These are phyloP conservation scores for Drosophila littoralis DNA, from an alignment of 1,140 invertebrate genomes.

Conservation along the genomic window DNA sequence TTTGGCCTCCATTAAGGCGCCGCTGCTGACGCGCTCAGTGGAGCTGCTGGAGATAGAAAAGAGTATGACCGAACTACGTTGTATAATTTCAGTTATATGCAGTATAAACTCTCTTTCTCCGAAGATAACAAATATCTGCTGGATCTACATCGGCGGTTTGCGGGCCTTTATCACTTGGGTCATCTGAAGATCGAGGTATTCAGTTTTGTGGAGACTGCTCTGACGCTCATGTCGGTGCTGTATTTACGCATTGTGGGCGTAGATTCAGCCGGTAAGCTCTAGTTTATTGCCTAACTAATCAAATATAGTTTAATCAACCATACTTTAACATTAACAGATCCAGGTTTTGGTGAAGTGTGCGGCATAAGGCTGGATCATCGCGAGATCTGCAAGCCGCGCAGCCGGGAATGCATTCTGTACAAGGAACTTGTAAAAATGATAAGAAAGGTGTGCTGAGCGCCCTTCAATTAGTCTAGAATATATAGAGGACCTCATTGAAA, in stretches of 20 bases:
- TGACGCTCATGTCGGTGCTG: slow-evolving; percentile 88
- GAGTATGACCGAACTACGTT: slow-evolving; percentile 84
- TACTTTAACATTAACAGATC: slow-evolving; percentile 85
- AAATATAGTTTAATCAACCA: neutral
- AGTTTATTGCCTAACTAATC: too few species aligned
- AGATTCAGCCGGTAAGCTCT: slow-evolving; percentile 87
- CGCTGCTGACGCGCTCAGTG: slow-evolving; percentile 87
- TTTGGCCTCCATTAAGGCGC: slow-evolving; percentile 88
- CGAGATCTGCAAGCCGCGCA: slow-evolving; percentile 90
- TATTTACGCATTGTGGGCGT: slow-evolving; percentile 89
- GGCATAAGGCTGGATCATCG: slow-evolving; percentile 89
- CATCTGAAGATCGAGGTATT: slow-evolving; percentile 86
- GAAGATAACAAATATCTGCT: slow-evolving; percentile 87
- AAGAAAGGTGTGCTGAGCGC: slow-evolving; percentile 79
- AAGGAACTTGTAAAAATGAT: slow-evolving; percentile 87
- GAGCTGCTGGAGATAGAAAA: slow-evolving; percentile 87
- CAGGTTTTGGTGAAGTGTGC: slow-evolving; percentile 87
- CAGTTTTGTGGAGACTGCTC: slow-evolving; percentile 88
- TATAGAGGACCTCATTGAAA: slow-evolving; percentile 49
- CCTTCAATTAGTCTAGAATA: slow-evolving; percentile 22
- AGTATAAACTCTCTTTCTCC: slow-evolving; percentile 23
- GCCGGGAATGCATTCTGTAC: slow-evolving; percentile 88
- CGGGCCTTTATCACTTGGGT: slow-evolving; percentile 85
- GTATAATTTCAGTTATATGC: neutral
- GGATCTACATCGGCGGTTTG: slow-evolving; percentile 86